Percentiles rank a stretch among this genome's conserved stretches.
These are phyloP conservation scores for Pseudopleuronectes americanus DNA, from an alignment of 2,797 vertebrate species.

Conservation along the genomic window DNA sequence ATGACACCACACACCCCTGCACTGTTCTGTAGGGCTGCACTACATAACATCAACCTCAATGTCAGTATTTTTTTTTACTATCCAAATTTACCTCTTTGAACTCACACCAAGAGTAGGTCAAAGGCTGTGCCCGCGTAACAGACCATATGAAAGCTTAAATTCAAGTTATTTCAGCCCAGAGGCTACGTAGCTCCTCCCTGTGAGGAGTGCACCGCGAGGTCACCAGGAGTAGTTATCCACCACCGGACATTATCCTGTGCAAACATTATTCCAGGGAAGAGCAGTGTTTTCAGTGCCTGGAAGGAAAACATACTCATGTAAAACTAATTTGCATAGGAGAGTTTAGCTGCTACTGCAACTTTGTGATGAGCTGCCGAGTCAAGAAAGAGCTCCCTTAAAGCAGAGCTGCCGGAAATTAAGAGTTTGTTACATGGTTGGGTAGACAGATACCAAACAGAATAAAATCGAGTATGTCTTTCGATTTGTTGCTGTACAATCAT, in stretches of 20 bases:
- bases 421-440: no score
- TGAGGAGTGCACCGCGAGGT: constrained; percentile 44
- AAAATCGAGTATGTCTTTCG: no score
- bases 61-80: background rate
- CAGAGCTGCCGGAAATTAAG: background rate
- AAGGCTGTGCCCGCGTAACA: background rate
- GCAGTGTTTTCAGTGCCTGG: constrained; percentile 37
- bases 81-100: background rate
- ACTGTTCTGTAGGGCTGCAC: background rate
- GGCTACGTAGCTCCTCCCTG: constrained; percentile 34
- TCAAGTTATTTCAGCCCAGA: constrained; percentile 14
- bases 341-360: constrained; percentile 2
- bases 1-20: background rate
- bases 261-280: constrained; percentile 45
- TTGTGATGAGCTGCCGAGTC: background rate
- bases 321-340: constrained; percentile 35
- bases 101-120: background rate
- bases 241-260: constrained; percentile 44
- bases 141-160: constrained; percentile 8
- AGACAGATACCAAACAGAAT: no score
- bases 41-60: background rate
- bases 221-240: constrained; percentile 48
- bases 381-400: background rate
- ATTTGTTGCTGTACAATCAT: no score
- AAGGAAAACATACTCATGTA: constrained; percentile 26